Conservation (phyloP, 2,888 invertebrate species). For the Antheraea assamensis region DNA sequence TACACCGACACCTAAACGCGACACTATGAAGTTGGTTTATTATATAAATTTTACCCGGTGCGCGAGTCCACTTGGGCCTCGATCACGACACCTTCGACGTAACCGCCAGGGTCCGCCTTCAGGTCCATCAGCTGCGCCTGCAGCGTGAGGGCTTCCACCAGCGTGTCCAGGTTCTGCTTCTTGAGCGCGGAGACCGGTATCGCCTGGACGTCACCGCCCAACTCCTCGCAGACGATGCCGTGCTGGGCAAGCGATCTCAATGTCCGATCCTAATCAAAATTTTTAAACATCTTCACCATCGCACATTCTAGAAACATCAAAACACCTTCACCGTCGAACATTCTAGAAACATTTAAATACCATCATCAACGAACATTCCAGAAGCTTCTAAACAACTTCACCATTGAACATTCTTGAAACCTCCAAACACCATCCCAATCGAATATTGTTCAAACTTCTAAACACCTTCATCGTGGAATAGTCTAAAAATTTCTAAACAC, state of each 20-base stretch:
- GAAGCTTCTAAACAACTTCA: too few species aligned
- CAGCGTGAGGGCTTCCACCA: slow-evolving; percentile 91
- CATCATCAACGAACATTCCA: too few species aligned
- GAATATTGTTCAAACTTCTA: too few species aligned
- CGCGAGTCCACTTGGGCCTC: slow-evolving; percentile 85
- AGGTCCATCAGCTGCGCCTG: slow-evolving; percentile 95
- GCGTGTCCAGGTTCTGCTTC: slow-evolving; percentile 87
- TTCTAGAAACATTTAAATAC: too few species aligned
- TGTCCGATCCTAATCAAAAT: slow-evolving; percentile 84
- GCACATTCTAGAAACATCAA: too few species aligned
- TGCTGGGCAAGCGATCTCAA: slow-evolving; percentile 88
- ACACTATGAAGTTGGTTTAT: background rate
- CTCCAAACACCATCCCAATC: too few species aligned
- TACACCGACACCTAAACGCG: too few species aligned
- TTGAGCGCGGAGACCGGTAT: slow-evolving; percentile 96
- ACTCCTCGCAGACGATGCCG: slow-evolving; percentile 91
- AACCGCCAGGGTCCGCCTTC: slow-evolving; percentile 90
- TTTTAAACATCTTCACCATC: background rate
- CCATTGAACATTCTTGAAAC: too few species aligned
- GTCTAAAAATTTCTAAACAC: too few species aligned
- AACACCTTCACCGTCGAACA: too few species aligned
- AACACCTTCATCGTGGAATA: too few species aligned
- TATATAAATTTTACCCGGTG: slow-evolving; percentile 50
- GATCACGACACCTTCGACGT: slow-evolving; percentile 94
- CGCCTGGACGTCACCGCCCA: slow-evolving; percentile 96